Percentiles rank a stretch among this genome's conserved stretches.
Conservation (phyloP, 2,113 vertebrate species). For the Hyaena hyaena region DNA sequence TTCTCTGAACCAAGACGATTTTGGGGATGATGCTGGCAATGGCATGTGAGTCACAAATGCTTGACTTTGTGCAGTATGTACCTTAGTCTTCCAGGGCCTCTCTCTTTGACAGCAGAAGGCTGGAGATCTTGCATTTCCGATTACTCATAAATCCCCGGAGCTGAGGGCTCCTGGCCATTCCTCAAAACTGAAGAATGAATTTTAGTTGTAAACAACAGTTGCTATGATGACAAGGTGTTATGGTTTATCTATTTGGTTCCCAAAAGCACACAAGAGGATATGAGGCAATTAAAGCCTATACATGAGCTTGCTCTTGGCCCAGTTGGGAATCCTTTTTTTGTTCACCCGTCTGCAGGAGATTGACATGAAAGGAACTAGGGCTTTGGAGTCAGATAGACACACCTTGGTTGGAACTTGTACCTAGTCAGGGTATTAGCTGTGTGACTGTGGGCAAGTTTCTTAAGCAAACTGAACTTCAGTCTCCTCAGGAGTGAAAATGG, state of each 20-base stretch:
- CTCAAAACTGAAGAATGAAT: conserved; percentile 24
- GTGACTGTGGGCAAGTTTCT: background rate
- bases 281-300: background rate
- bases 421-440: background rate
- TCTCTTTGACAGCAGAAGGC: conserved; percentile 7
- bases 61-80: background rate
- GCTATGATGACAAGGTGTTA: conserved; percentile 38
- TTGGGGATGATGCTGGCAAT: background rate
- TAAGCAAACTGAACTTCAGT: conserved; percentile 39
- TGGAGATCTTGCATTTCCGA: background rate
- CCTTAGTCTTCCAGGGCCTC: conserved; percentile 3
- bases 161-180: background rate
- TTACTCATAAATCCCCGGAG: conserved; percentile 6
- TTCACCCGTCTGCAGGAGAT: background rate
- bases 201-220: background rate
- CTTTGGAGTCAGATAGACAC: conserved; percentile 5
- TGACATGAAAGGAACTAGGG: background rate
- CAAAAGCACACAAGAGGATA: background rate
- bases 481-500: background rate
- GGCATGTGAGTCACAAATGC: background rate
- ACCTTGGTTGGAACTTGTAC: background rate
- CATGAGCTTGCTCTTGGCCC: background rate
- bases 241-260: background rate
- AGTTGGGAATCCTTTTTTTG: background rate
- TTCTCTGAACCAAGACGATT: background rate